phyloP scores from a whole-genome alignment of 1,140 invertebrate genomes.

The roundworm (Caenorhabditis elegans) region WBcel235 BX284602.5:11446001-11446500 shows the following conservation, averaged over 20 bases:
- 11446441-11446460: slow-evolving; percentile 41
- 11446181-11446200: neutral
- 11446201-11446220: neutral
- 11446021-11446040: too few species aligned
- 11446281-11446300: neutral
- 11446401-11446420: slow-evolving; percentile 8
- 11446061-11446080: too few species aligned
- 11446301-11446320: neutral
- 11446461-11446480: slow-evolving; percentile 43
- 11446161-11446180: neutral
- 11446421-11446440: slow-evolving; percentile 12
- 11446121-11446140: too few species aligned
- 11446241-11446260: slow-evolving; percentile 14
- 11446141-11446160: too few species aligned
- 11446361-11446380: neutral
- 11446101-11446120: too few species aligned
- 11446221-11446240: neutral
- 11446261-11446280: neutral
- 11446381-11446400: neutral
- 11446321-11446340: neutral
- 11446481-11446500: neutral
- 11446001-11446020: too few species aligned
- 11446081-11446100: too few species aligned
- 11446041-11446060: too few species aligned
- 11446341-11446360: neutral